phyloP scores from a whole-genome alignment of 2,797 vertebrate genomes.

The Sebastes minor region DNA sequence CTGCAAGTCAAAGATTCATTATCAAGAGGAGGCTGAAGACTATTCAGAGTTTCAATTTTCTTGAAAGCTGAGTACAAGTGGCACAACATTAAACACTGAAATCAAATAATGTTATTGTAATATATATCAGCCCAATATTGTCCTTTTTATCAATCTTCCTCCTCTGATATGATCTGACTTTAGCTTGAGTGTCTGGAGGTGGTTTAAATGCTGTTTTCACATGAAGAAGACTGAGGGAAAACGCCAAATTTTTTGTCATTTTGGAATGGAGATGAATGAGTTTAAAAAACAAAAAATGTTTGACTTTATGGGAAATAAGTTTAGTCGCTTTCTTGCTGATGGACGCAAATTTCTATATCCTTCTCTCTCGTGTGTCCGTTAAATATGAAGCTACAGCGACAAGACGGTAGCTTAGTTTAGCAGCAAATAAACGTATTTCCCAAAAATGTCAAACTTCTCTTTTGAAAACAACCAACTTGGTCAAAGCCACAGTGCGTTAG shows the following conservation, averaged over 20 bases:
- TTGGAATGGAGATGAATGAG: conserved; percentile 11
- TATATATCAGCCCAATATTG: not conserved
- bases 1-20: not conserved
- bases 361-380: not conserved
- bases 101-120: not conserved
- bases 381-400: not conserved
- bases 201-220: not conserved
- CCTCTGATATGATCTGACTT: not conserved
- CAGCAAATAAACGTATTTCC: not conserved
- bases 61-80: not conserved
- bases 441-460: not conserved
- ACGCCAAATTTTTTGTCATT: not conserved
- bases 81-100: not conserved
- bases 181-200: not conserved
- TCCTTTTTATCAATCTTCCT: not conserved
- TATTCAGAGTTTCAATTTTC: not conserved
- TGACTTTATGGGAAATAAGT: not conserved
- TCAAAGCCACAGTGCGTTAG: not conserved
- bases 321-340: not conserved
- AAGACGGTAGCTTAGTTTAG: not conserved
- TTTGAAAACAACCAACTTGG: not conserved
- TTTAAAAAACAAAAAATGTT: too few relatives aligned
- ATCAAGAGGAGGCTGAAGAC: not conserved
- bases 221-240: not conserved
- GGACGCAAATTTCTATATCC: not conserved